Base-by-base conservation (phyloP, 1,140 invertebrate genomes). In the Drosophila orena region DNA sequence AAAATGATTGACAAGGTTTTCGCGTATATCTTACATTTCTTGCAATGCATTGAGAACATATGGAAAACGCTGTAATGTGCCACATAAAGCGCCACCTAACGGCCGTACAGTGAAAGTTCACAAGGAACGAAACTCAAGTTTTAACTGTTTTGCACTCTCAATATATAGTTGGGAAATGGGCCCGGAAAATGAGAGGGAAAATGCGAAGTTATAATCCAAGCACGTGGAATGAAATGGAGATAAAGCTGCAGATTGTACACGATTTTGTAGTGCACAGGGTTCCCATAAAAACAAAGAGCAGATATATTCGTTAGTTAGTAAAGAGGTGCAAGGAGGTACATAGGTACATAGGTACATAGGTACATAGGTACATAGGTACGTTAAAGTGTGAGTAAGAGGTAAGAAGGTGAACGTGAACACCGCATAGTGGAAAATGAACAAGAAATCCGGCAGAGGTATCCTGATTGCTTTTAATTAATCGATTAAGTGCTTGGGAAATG, bases 11-110 rank as follows among this genome's bases (percentile, higher is more conserved):
- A 24, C 22, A 24, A 4, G 22, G 22, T 24, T 24, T 22, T 24
- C 22, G 3, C 3, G 3, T 27, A 30, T 6, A 30, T 30, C 27
- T 7, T 1, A 30, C 10, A 30, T 30, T 30, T 30, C 7, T 30
- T 0, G 8, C 30, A 11, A 46, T 65, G 64, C 10, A 10, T 4
- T 22, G 20, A 35, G 20, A 62, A 34, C 64, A 64, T 76, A 68
- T 77, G 79, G 64, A 76, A 66, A 77, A 64, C 57, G 60, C 47
- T 61, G 35, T 50, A 75, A 78, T 81, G 75, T 75, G 42, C 6
- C 42, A 78, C 83, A 86, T 86, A 86, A 86, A 86, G 83, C 83
- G 65, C 44, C 81, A 81, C 78, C 81, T 79, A 86, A 69, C 75
- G 83, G 78, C 50, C 78, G 57, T 64, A 22, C 54, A 64, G 53